A percentile compares a stretch with the other conserved stretches of the same genome.
Evolutionary conservation across 1,140 invertebrate species (phyloP).

Genomic region (Drosophila albomicans): DNA sequence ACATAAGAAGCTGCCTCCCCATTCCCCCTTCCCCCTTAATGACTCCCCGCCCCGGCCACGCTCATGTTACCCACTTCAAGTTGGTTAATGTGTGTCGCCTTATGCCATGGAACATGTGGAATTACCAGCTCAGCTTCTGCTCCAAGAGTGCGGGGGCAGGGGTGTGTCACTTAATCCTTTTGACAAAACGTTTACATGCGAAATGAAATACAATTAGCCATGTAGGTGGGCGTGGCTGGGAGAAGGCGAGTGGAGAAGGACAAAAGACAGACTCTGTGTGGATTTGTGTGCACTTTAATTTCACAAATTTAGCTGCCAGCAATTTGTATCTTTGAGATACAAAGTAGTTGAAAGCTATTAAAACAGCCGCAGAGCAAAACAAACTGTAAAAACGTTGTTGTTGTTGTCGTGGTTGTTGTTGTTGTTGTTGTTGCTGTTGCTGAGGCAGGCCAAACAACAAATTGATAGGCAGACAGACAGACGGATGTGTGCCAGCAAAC

Average conservation of each 20-base stretch:
- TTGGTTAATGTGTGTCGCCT: conserved; percentile 75
- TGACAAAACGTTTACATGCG: conserved; percentile 78
- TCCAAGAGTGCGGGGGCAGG: neutral
- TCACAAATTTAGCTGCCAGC: conserved; percentile 63
- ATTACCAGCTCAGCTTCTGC: conserved; percentile 51
- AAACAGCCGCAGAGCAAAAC: conserved; percentile 76
- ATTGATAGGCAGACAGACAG: conserved; percentile 61
- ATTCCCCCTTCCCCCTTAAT: neutral
- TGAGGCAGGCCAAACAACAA: conserved; percentile 70
- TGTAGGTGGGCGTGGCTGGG: conserved; percentile 52
- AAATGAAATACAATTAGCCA: conserved; percentile 68
- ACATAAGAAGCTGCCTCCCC: conserved; percentile 41
- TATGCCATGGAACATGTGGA: conserved; percentile 69
- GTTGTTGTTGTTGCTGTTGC: conserved; percentile 46
- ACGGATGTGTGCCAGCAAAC: conserved; percentile 72
- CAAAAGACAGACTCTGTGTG: conserved; percentile 8
- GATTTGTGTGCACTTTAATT: conserved; percentile 66
- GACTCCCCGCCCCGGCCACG: neutral
- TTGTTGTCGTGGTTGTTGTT: neutral
- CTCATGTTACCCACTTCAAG: conserved; percentile 65
- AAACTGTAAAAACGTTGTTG: conserved; percentile 59
- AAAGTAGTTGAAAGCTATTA: conserved; percentile 75
- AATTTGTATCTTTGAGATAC: conserved; percentile 75
- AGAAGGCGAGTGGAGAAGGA: conserved; percentile 13
- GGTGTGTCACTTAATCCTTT: conserved; percentile 64